These are phyloP conservation scores for Polyploca ridens DNA, from an alignment of 2,888 invertebrate genomes.

Conservation along the genomic window DNA sequence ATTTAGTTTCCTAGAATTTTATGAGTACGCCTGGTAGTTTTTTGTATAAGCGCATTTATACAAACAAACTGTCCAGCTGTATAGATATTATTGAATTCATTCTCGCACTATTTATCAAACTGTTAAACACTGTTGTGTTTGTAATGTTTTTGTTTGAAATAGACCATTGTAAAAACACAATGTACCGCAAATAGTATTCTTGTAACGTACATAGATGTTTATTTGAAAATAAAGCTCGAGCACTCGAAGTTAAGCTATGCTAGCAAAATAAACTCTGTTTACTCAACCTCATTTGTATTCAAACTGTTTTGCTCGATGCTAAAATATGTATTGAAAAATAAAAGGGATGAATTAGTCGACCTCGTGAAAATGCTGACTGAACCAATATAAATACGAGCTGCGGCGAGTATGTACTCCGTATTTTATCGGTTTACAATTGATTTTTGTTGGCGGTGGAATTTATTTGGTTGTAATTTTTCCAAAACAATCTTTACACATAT, in stretches of 20 bases:
- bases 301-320: constrained; percentile 28
- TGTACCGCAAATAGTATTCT: neutral
- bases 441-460: neutral
- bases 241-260: constrained; percentile 8
- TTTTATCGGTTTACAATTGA: constrained; percentile 7
- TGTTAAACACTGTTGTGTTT: too few species aligned
- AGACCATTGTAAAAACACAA: neutral
- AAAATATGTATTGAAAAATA: constrained; percentile 38
- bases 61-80: too few species aligned
- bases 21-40: too few species aligned
- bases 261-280: constrained; percentile 26
- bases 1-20: too few species aligned
- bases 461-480: neutral
- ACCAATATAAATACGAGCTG: constrained; percentile 18
- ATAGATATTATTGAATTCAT: too few species aligned
- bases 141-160: too few species aligned
- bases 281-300: constrained; percentile 34
- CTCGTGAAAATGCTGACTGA: constrained; percentile 31
- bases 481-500: too few species aligned
- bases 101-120: too few species aligned
- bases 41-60: too few species aligned
- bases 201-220: neutral
- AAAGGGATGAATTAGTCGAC: constrained; percentile 32
- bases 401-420: neutral
- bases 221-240: constrained; percentile 2